Evolutionary conservation across 2,888 invertebrate genomes (phyloP).

Genomic region (Plagiodera versicolora): DNA sequence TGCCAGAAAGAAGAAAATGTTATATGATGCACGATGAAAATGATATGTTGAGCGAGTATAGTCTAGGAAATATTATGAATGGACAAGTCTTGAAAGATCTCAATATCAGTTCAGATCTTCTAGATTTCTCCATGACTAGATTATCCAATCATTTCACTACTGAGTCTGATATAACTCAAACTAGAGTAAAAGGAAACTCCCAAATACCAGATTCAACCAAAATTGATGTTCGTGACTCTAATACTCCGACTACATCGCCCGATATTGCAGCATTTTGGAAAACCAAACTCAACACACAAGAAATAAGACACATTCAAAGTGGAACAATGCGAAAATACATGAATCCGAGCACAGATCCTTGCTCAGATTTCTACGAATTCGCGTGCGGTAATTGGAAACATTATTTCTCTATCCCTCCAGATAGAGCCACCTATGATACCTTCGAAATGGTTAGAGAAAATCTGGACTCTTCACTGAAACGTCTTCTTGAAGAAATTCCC

Average conservation of each 20-base stretch:
- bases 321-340: conserved; percentile 73
- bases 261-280: conserved; percentile 18
- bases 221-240: not conserved
- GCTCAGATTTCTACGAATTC: conserved; percentile 81
- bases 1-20: too few relatives aligned
- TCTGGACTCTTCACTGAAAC: conserved; percentile 68
- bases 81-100: not conserved
- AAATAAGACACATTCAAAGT: conserved; percentile 24
- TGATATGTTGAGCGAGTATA: not conserved
- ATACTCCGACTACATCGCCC: not conserved
- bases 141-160: not conserved
- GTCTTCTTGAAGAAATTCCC: conserved; percentile 59
- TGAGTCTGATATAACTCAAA: not conserved
- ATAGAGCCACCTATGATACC: conserved; percentile 85
- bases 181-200: not conserved
- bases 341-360: conserved; percentile 73
- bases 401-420: conserved; percentile 83
- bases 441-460: conserved; percentile 85
- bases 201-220: not conserved
- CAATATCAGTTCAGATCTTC: not conserved
- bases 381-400: conserved; percentile 87
- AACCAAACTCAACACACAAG: conserved; percentile 7
- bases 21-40: not conserved
- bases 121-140: not conserved
- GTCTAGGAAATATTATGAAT: not conserved